phyloP scores from a whole-genome alignment of 2,113 vertebrate genomes.

The Semicossyphus pulcher region DNA sequence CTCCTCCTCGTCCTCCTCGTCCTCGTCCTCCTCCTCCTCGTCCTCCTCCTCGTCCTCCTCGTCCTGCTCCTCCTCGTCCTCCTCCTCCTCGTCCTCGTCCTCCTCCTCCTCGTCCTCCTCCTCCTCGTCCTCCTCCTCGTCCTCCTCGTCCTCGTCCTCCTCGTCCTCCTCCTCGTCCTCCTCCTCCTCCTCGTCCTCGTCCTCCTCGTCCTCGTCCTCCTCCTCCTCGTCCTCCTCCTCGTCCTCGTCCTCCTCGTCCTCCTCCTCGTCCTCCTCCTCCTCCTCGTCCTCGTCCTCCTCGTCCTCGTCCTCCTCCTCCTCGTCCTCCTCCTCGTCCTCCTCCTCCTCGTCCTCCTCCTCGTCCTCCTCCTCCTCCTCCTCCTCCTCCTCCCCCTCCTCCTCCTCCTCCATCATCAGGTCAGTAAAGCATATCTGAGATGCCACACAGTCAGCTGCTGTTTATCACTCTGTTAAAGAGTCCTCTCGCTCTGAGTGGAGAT shows the following conservation, averaged over 20 bases:
- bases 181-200: too few species aligned
- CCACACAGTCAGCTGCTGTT: constrained; percentile 25
- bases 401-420: not conserved
- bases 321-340: not conserved
- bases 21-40: not conserved
- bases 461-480: constrained; percentile 28
- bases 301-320: not conserved
- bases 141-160: too few species aligned
- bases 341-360: not conserved
- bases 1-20: not conserved
- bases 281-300: not conserved
- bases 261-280: not conserved
- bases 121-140: not conserved
- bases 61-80: not conserved
- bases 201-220: not conserved
- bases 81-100: not conserved
- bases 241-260: not conserved
- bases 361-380: not conserved
- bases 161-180: too few species aligned
- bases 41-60: not conserved
- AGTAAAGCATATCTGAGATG: constrained; percentile 3
- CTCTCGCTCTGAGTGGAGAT: constrained; percentile 12
- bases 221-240: not conserved
- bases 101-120: not conserved
- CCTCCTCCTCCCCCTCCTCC: not conserved